A percentile compares a stretch with the other conserved stretches of the same genome.
These are phyloP conservation scores for Chrysaora quinquecirrha DNA, from an alignment of 30 jellyfish, hydroid and myxozoan genomes.

Conservation along the genomic window DNA sequence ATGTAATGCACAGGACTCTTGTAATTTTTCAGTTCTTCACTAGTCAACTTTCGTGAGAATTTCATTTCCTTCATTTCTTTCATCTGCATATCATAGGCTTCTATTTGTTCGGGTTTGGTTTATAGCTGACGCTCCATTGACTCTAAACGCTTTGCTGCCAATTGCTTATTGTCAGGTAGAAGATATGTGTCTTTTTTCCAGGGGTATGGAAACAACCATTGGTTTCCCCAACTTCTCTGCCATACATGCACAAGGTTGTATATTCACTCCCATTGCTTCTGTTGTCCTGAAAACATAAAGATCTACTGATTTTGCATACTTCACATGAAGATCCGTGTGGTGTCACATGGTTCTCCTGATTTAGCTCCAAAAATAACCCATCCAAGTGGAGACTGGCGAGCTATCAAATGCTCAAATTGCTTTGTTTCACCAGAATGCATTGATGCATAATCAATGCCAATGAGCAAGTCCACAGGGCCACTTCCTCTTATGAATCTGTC, in stretches of 20 bases:
- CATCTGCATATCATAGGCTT: too few species aligned
- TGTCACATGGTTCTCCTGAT: conserved; percentile 33
- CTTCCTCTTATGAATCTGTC: conserved; percentile 30
- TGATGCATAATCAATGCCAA: conserved; percentile 74
- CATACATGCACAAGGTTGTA: conserved; percentile 29
- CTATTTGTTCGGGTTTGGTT: too few species aligned
- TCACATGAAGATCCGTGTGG: conserved; percentile 40
- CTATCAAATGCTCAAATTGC: conserved; percentile 62
- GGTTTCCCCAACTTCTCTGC: conserved; percentile 19
- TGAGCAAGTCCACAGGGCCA: conserved; percentile 61
- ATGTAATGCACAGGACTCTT: too few species aligned
- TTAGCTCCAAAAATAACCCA: conserved; percentile 60
- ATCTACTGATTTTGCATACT: conserved; percentile 49
- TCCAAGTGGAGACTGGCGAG: conserved; percentile 69
- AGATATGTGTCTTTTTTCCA: too few species aligned
- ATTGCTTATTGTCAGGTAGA: too few species aligned
- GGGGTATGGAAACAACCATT: too few species aligned
- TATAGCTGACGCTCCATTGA: too few species aligned
- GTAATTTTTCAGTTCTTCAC: too few species aligned
- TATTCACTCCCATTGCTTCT: conserved; percentile 61
- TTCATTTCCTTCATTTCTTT: too few species aligned
- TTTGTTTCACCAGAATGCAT: conserved; percentile 58
- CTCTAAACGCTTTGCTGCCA: too few species aligned
- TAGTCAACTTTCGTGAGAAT: too few species aligned
- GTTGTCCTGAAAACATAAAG: conserved; percentile 70